A percentile compares a stretch with the other conserved stretches of the same genome.
phyloP scores from a whole-genome alignment of 2,113 vertebrate species.

The Rhinopomastus cyanomelas region DNA sequence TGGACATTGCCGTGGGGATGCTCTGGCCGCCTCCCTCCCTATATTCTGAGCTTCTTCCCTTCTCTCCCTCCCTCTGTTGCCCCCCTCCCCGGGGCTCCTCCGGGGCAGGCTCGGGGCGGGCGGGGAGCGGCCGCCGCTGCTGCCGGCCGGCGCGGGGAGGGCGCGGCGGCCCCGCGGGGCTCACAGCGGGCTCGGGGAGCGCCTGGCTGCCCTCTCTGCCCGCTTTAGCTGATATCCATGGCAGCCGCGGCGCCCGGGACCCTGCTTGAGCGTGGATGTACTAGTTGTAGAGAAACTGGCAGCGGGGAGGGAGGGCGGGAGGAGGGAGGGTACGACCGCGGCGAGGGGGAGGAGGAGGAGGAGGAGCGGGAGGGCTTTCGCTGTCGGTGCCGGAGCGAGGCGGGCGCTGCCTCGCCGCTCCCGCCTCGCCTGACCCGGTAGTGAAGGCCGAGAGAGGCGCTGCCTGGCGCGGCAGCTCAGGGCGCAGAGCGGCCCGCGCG shows the following conservation, averaged over 20 bases:
- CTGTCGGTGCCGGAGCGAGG: slow-evolving; percentile 23
- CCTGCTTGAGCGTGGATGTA: slow-evolving; percentile 34
- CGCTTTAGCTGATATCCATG: slow-evolving; percentile 75
- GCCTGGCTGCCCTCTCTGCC: slow-evolving; percentile 14
- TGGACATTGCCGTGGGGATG: slow-evolving; percentile 89
- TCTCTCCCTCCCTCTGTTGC: not conserved
- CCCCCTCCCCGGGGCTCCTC: slow-evolving; percentile 8
- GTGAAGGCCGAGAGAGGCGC: slow-evolving; percentile 69
- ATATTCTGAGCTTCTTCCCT: not conserved
- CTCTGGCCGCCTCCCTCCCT: slow-evolving; percentile 54
- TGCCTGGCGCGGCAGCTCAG: slow-evolving; percentile 50
- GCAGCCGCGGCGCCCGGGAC: slow-evolving; percentile 67
- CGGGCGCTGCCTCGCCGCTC: slow-evolving; percentile 39
- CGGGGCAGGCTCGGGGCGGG: slow-evolving; percentile 34
- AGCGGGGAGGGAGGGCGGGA: slow-evolving; percentile 11
- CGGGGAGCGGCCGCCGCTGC: slow-evolving; percentile 1
- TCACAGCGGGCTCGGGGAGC: slow-evolving; percentile 19
- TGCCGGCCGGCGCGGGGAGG: not conserved
- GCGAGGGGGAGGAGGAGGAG: slow-evolving; percentile 2
- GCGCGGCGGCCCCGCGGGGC: slow-evolving; percentile 33
- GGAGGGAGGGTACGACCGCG: slow-evolving; percentile 30
- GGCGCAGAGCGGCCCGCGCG: slow-evolving; percentile 1
- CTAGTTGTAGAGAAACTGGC: slow-evolving; percentile 76
- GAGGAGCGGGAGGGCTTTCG: slow-evolving; percentile 18
- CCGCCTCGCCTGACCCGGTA: slow-evolving; percentile 65